A percentile compares a stretch with the other conserved stretches of the same genome.
These are phyloP conservation scores for Myopa testacea DNA, from an alignment of 2,888 invertebrate species.

Conservation along the genomic window DNA sequence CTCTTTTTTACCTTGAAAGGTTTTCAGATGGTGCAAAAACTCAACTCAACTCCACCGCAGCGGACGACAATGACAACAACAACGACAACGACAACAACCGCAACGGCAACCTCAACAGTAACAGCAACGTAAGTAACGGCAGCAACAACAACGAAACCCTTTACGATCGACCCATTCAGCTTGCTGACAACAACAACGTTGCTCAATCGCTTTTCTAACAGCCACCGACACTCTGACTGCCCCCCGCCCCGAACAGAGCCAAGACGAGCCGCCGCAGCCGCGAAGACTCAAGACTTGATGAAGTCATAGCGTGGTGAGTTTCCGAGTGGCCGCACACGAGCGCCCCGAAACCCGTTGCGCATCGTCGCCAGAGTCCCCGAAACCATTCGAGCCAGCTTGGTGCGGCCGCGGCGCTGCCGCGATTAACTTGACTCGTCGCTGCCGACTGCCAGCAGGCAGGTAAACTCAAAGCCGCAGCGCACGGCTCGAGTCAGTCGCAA, in stretches of 20 bases:
- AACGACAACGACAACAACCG: slow-evolving; percentile 6
- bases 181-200: slow-evolving; percentile 4
- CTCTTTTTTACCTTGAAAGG: slow-evolving; percentile 49
- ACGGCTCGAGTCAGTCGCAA: slow-evolving; percentile 57
- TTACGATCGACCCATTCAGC: not conserved
- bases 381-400: slow-evolving; percentile 17
- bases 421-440: slow-evolving; percentile 7
- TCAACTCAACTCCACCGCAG: slow-evolving; percentile 34
- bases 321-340: slow-evolving; percentile 20
- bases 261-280: not conserved
- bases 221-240: not conserved
- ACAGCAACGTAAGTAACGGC: slow-evolving; percentile 10
- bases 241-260: not conserved
- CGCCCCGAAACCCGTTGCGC: slow-evolving; percentile 38
- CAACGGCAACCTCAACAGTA: slow-evolving; percentile 26
- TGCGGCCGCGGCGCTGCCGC: slow-evolving; percentile 13
- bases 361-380: slow-evolving; percentile 34
- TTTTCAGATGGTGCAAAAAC: slow-evolving; percentile 14
- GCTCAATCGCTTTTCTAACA: slow-evolving; percentile 22
- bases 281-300: not conserved
- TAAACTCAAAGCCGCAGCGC: slow-evolving; percentile 42
- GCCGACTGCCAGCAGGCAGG: slow-evolving; percentile 11
- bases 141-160: not conserved
- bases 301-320: slow-evolving; percentile 36
- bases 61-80: slow-evolving; percentile 38